Base-by-base conservation (phyloP, 1,140 invertebrate genomes). In the Archivesica marissinica region DNA sequence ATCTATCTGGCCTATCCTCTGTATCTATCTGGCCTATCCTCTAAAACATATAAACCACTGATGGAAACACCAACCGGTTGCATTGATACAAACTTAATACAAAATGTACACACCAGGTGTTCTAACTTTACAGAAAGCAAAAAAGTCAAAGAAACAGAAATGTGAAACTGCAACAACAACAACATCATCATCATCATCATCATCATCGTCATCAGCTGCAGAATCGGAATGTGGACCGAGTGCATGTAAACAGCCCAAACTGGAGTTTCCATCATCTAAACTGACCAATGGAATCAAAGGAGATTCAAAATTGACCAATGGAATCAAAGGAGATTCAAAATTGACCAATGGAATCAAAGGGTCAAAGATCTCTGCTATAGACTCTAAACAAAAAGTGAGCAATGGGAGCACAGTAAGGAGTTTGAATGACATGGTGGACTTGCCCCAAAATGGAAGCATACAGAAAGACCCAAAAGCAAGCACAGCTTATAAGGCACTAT, bases 401-500 rank as follows among this genome's bases (percentile, higher is more conserved):
- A 66, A 68, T 70, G 52, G 39, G 33, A 68, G 35, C 38, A 50
- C 41, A 79, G 81, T 68, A 4, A 66, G 50, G 85, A 87, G 39
- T 68, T 66, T 79, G 25, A 50, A 35, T 68, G 59, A 59, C 25
- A 68, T 35, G 38, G 17, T 35, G 15, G 56, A 64, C n/a, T 4
- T 79, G 0, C 39, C 41, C n/a, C 56, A 56, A 7, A 0, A 13
- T 23, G 44, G 41, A 15, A 88, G 83, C 54, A 89, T 93, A 41
- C 93, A 93, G n/a, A 96, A 98, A 88, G 98, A 99, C 95, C 97
- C 98, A 0, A 97, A 97, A 88, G 96, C 96, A 0, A 97, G 96
- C 80, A 96, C 97, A 93, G 97, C 98, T 0, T 98, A 97, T 91
- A 99, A 99, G 94, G 99, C 98, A 28, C 93, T 99, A 28, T 99